Conservation (phyloP, 2,888 invertebrate genomes). For the Torymus texanus region DNA sequence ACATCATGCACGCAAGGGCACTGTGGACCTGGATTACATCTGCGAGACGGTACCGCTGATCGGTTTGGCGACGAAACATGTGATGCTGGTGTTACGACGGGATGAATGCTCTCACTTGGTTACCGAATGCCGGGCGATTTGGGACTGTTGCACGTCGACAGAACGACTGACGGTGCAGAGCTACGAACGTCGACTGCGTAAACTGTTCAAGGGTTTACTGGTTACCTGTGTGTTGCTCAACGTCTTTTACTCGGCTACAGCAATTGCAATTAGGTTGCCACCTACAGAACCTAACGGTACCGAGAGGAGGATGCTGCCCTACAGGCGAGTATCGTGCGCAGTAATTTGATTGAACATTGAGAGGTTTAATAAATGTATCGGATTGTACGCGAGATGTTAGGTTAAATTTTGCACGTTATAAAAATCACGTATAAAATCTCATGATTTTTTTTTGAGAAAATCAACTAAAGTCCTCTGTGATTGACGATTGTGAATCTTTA, state of each 20-base stretch:
- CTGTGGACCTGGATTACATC: neutral
- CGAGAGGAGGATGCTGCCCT: neutral
- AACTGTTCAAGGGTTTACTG: neutral
- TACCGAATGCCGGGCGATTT: constrained; percentile 1
- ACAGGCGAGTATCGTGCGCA: neutral
- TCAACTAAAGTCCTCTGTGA: too few species aligned
- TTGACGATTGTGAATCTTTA: too few species aligned
- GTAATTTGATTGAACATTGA: too few species aligned
- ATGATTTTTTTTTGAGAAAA: too few species aligned
- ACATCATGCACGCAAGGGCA: neutral
- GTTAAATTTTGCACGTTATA: too few species aligned
- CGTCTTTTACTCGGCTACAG: neutral
- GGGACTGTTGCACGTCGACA: neutral
- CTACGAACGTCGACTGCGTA: neutral
- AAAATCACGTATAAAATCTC: too few species aligned
- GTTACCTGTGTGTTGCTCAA: too few species aligned
- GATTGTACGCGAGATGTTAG: too few species aligned
- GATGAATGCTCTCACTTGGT: neutral
- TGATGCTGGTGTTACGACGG: neutral
- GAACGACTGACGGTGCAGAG: neutral
- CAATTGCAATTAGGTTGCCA: neutral
- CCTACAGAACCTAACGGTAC: neutral
- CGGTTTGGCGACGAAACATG: neutral
- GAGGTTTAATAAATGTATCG: too few species aligned
- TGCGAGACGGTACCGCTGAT: constrained; percentile 2